A percentile compares a stretch with the other conserved stretches of the same genome.
Evolutionary conservation across 2,797 vertebrate species (phyloP).

Genomic region (Pseudochaenichthys georgianus): DNA sequence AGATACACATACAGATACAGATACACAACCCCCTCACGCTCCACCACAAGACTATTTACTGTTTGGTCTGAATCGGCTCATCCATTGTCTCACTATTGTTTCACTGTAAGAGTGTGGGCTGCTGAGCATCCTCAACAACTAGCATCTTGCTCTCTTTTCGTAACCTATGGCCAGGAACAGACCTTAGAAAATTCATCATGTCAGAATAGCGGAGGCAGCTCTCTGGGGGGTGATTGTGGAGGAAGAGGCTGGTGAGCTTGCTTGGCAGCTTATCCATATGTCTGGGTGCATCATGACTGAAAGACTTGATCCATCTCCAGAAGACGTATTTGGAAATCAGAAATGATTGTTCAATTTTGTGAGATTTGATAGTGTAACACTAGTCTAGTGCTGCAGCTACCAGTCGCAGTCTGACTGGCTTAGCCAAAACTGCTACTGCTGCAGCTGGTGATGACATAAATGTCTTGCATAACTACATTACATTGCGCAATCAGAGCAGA

Average conservation of each 20-base stretch:
- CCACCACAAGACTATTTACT: conserved; percentile 5
- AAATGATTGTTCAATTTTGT: conserved; percentile 59
- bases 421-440: conserved; percentile 58
- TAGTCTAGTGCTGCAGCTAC: conserved; percentile 42
- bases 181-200: conserved; percentile 56
- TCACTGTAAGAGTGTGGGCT: conserved; percentile 28
- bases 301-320: conserved; percentile 47
- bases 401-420: conserved; percentile 52
- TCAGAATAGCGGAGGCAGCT: conserved; percentile 46
- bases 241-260: conserved; percentile 32
- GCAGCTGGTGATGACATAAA: conserved; percentile 69
- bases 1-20: neutral
- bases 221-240: conserved; percentile 39
- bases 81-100: conserved; percentile 37
- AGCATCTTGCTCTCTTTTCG: conserved; percentile 36
- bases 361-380: conserved; percentile 53
- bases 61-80: conserved; percentile 48
- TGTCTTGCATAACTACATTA: conserved; percentile 78
- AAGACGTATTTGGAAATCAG: conserved; percentile 52
- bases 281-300: conserved; percentile 50
- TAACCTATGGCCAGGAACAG: conserved; percentile 44
- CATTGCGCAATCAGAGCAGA: conserved; percentile 78
- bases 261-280: conserved; percentile 50
- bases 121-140: conserved; percentile 42
- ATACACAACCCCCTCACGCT: neutral